Evolutionary conservation across 2,888 invertebrate genomes (phyloP), one percentile per base, ranked within the genome.

Genomic region (Cataglyphis altisquamis): DNA sequence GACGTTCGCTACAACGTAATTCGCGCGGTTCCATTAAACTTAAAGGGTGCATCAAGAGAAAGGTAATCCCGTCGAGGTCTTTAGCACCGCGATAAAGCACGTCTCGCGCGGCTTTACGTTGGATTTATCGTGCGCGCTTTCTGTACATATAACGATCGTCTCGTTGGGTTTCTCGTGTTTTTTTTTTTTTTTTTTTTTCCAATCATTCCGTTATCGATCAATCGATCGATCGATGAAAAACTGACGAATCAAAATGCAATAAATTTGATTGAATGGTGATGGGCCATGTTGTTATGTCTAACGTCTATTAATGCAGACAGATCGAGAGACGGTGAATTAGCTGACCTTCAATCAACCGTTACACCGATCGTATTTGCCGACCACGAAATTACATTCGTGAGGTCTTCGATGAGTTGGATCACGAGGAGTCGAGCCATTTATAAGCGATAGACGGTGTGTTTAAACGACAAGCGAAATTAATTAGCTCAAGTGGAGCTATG

Each of bases 301-400:
- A 57, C 36, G 64, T 84, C 60, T 74, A 52, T 82, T 67, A 52
- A 64, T 62, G 39, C 55, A 62, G n/a, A 52, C 21, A 25, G 82
- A 66, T 81, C 77, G 36, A 62, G 36, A 62, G 81, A 82, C 66
- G 39, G 63, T 48, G 81, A 74, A 86, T 88, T 84, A 88, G 77
- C 52, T 70, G 83, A 81, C 83, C 82, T 83, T 83, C 74, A 83
- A 88, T 88, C 84, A 84, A 86, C 88, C 88, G 84, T 88, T 88
- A 84, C 77, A 70, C 66, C 12, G 80, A 67, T 88, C 75, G 84
- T 86, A 77, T 84, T 80, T 77, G 70, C 70, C 57, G 82, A 88
- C 66, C 83, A 68, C 70, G 77, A 74, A 83, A 87, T 87, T 86
- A 86, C 75, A 68, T 62, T 81, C 41, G 48, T 74, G 52, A 64